A percentile compares a stretch with the other conserved stretches of the same genome.
These are phyloP conservation scores for Drosophila willistoni DNA, from an alignment of 1,140 invertebrate genomes.

Conservation along the genomic window DNA sequence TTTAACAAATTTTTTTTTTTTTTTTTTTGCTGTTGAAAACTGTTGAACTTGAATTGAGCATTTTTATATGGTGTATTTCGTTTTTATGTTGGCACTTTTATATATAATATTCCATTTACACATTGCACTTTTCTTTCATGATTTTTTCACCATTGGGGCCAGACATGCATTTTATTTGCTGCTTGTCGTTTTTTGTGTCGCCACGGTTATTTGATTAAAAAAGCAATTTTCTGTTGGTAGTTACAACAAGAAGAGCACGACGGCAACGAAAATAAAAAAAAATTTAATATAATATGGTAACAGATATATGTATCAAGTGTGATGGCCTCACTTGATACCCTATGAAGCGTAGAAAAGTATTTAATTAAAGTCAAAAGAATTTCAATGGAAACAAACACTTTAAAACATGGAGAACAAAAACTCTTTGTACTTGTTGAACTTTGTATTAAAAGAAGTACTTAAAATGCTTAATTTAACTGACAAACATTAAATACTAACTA, in stretches of 20 bases:
- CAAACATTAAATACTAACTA: no score
- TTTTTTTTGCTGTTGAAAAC: constrained; percentile 20
- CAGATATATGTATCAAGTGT: background rate
- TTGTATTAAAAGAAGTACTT: no score
- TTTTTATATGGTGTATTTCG: constrained; percentile 16
- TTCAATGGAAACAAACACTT: background rate
- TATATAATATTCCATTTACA: constrained; percentile 64
- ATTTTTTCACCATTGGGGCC: constrained; percentile 12
- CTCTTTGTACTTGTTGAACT: background rate
- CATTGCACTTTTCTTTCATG: constrained; percentile 29
- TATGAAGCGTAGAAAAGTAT: background rate
- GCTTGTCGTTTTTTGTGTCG: constrained; percentile 27
- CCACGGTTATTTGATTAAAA: constrained; percentile 58
- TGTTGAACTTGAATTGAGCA: constrained; percentile 27
- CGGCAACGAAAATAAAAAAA: constrained; percentile 4
- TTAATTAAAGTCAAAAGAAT: background rate
- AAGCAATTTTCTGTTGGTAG: constrained; percentile 51
- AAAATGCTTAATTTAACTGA: no score
- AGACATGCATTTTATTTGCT: constrained; percentile 47
- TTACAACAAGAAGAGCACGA: background rate
- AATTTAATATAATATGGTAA: background rate
- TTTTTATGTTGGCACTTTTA: background rate
- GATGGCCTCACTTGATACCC: constrained; percentile 9
- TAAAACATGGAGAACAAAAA: background rate
- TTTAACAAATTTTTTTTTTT: constrained; percentile 25